These are phyloP conservation scores for Falcaria lacertinaria DNA, from an alignment of 2,888 invertebrate species.

Conservation along the genomic window DNA sequence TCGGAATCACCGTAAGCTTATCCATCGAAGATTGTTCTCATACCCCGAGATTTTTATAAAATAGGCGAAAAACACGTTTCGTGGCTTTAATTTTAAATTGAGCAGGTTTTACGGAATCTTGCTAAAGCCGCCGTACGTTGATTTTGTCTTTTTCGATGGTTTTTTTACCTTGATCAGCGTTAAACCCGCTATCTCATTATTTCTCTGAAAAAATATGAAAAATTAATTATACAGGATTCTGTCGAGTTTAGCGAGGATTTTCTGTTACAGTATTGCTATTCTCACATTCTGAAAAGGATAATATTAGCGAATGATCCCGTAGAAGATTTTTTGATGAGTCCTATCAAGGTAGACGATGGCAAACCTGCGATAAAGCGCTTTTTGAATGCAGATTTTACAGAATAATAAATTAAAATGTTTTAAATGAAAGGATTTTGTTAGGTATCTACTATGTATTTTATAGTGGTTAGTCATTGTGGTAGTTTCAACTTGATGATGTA, in stretches of 20 bases:
- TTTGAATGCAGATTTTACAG: no score
- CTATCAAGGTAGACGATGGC: no score
- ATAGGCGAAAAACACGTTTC: conserved; percentile 79
- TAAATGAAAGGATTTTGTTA: no score
- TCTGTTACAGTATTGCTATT: conserved; percentile 16
- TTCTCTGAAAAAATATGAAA: conserved; percentile 54
- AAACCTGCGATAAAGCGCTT: no score
- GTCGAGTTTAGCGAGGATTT: conserved; percentile 17
- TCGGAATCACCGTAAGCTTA: conserved; percentile 45
- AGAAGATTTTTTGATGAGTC: conserved; percentile 3
- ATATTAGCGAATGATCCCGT: no score
- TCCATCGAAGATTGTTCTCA: conserved; percentile 73
- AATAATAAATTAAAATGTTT: no score
- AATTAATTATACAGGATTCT: conserved; percentile 65
- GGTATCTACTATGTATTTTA: no score
- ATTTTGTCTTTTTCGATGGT: conserved; percentile 42
- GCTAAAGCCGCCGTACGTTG: conserved; percentile 66
- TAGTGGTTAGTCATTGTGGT: no score
- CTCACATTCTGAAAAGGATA: no score
- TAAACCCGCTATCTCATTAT: conserved; percentile 50
- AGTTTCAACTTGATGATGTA: no score
- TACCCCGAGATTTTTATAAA: conserved; percentile 78
- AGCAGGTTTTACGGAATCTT: conserved; percentile 75
- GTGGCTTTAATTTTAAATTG: conserved; percentile 81
- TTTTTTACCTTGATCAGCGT: conserved; percentile 53